Evolutionary conservation across 2,888 invertebrate genomes (phyloP).

Genomic region (Ectemnius lituratus): DNA sequence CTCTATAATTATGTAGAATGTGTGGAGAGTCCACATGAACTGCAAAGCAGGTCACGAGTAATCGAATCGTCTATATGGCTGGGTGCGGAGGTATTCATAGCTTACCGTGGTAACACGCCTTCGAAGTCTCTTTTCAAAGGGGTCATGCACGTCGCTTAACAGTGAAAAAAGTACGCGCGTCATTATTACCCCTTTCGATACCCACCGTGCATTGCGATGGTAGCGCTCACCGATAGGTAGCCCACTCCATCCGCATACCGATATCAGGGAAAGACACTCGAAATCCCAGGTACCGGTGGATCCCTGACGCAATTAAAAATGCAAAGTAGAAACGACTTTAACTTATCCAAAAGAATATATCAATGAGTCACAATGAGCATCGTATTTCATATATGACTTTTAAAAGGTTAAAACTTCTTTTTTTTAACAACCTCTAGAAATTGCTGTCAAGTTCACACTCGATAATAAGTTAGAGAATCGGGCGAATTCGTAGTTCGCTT

Average conservation of each 20-base stretch:
- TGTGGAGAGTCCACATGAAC: background rate
- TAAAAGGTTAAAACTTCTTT: background rate
- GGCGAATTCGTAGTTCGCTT: too few species aligned
- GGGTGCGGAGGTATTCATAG: conserved; percentile 10
- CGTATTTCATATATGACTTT: background rate
- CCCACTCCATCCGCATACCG: background rate
- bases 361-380: background rate
- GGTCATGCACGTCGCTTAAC: background rate
- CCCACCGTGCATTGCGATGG: too few species aligned
- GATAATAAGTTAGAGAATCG: too few species aligned
- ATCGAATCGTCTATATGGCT: conserved; percentile 3
- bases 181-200: too few species aligned
- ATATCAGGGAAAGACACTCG: background rate
- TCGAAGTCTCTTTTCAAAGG: background rate
- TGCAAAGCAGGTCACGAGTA: conserved; percentile 6
- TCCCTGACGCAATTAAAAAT: conserved; percentile 4
- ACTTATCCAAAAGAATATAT: background rate
- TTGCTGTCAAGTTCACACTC: too few species aligned
- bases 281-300: background rate
- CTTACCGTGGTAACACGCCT: background rate
- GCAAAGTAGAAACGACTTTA: background rate
- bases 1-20: conserved; percentile 5
- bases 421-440: too few species aligned
- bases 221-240: too few species aligned
- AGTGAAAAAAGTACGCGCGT: too few species aligned